A percentile compares a stretch with the other conserved stretches of the same genome.
Conservation (phyloP, 2,888 invertebrate genomes). For the Melanargia galathea region DNA sequence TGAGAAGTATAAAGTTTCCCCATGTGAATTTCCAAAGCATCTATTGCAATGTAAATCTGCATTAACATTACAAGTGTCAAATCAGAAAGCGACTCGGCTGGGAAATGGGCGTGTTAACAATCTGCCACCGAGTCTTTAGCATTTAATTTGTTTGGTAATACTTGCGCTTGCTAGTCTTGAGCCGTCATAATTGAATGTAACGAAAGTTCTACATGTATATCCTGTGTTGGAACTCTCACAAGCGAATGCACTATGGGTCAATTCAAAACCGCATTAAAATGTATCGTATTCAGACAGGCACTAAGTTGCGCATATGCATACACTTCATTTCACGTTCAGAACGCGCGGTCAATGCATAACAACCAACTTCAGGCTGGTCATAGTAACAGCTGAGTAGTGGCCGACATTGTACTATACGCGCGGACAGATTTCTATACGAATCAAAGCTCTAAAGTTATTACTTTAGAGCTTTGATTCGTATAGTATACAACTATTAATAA, state of each 20-base stretch:
- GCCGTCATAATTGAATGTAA: slow-evolving; percentile 52
- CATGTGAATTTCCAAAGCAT: slow-evolving; percentile 14
- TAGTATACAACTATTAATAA: no score
- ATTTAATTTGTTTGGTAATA: slow-evolving; percentile 56
- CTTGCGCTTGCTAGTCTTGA: slow-evolving; percentile 34
- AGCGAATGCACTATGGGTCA: not conserved
- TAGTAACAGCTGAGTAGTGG: no score
- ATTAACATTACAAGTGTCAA: slow-evolving; percentile 47
- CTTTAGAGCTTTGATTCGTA: no score
- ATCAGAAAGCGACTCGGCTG: slow-evolving; percentile 45
- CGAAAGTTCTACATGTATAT: slow-evolving; percentile 22
- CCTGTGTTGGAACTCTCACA: not conserved
- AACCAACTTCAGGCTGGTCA: no score
- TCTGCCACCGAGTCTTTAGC: slow-evolving; percentile 53
- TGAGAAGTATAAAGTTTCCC: slow-evolving; percentile 16
- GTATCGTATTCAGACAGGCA: no score
- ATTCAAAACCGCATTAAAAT: not conserved
- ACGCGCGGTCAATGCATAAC: no score
- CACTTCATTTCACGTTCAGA: no score
- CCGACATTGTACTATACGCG: not conserved
- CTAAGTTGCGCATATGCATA: no score
- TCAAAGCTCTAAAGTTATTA: no score
- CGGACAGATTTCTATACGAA: no score
- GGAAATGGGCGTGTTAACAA: slow-evolving; percentile 53
- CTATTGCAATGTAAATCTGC: slow-evolving; percentile 27